phyloP scores from a whole-genome alignment of 2,888 invertebrate species.

The Tholera decimalis region DNA sequence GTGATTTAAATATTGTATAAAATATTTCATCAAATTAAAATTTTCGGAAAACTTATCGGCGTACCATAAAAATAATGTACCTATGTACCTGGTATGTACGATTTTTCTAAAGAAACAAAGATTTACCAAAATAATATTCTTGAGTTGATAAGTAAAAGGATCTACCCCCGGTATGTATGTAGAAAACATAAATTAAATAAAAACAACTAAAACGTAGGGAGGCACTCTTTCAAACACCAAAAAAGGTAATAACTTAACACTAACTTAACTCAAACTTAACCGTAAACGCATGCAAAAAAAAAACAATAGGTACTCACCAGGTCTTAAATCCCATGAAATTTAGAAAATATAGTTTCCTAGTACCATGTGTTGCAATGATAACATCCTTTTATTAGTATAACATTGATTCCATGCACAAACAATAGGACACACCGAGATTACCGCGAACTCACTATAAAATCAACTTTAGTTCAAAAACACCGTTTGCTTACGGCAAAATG shows the following conservation, averaged over 20 bases:
- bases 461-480: constrained; percentile 53
- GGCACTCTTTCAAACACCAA: background rate
- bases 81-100: too few relatives aligned
- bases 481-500: constrained; percentile 2
- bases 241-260: constrained; percentile 11
- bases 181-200: too few relatives aligned
- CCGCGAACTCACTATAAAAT: constrained; percentile 74
- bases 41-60: background rate
- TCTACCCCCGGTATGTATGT: too few relatives aligned
- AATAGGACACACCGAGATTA: constrained; percentile 79
- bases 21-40: too few relatives aligned
- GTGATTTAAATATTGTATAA: background rate
- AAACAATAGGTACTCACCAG: constrained; percentile 78
- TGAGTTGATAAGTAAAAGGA: too few relatives aligned
- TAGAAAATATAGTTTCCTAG: constrained; percentile 77
- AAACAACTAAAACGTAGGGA: too few relatives aligned
- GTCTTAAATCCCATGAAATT: constrained; percentile 86
- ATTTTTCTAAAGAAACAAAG: background rate
- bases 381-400: constrained; percentile 85
- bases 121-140: background rate
- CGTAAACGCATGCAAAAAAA: background rate
- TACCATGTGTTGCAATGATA: constrained; percentile 75
- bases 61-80: background rate
- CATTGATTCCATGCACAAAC: constrained; percentile 83
- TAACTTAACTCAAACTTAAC: constrained; percentile 32